Evolutionary conservation across 2,113 vertebrate genomes (phyloP).

Genomic region (Xiphophorus hellerii): DNA sequence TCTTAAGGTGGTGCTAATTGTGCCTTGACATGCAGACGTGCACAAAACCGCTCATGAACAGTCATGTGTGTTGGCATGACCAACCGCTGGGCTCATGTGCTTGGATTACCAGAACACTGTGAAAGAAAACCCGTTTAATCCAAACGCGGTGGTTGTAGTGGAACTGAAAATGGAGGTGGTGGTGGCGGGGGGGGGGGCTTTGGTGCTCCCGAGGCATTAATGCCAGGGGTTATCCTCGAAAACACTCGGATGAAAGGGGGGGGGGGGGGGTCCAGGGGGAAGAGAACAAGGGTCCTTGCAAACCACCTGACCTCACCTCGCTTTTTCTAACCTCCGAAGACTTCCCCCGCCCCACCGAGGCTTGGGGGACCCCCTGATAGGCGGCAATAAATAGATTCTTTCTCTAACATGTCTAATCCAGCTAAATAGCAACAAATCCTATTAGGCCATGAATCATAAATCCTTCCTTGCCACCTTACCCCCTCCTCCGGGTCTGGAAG

Average conservation of each 20-base stretch:
- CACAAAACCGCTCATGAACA: conserved; percentile 35
- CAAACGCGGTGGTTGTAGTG: conserved; percentile 60
- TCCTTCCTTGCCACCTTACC: conserved; percentile 78
- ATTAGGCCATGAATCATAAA: conserved; percentile 88
- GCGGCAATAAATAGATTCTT: conserved; percentile 85
- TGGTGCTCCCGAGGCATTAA: conserved; percentile 43
- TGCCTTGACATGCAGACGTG: conserved; percentile 42
- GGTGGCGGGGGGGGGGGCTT: background rate
- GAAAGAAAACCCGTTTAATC: conserved; percentile 75
- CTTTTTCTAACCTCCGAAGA: conserved; percentile 27
- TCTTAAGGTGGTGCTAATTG: conserved; percentile 67
- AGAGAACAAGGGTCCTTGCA: conserved; percentile 66
- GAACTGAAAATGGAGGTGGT: conserved; percentile 31
- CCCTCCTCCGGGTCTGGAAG: conserved; percentile 67
- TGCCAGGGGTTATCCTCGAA: conserved; percentile 72
- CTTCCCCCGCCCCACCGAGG: conserved; percentile 30
- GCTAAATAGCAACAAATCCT: conserved; percentile 89
- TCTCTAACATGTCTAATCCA: conserved; percentile 86
- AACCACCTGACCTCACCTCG: conserved; percentile 33
- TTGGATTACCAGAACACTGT: conserved; percentile 69
- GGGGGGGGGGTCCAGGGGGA: background rate
- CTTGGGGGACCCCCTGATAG: conserved; percentile 75
- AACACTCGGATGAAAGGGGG: conserved; percentile 40
- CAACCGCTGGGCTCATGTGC: conserved; percentile 69
- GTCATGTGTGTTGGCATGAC: conserved; percentile 52